Evolutionary conservation across 1,140 invertebrate genomes (phyloP).

Genomic region (Trachymyrmex septentrionalis): DNA sequence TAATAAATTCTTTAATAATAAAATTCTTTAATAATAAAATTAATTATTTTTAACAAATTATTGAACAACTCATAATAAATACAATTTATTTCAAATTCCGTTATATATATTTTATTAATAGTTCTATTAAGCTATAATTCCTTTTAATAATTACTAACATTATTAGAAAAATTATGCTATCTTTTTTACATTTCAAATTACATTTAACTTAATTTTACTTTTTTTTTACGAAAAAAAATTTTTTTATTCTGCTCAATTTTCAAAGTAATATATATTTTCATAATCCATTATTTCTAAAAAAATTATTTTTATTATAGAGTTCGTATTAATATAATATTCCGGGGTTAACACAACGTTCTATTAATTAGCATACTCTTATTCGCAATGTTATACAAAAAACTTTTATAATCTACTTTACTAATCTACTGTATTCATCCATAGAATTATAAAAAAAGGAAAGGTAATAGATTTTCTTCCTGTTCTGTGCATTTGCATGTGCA

Average conservation of each 20-base stretch:
- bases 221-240: not conserved
- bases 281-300: not conserved
- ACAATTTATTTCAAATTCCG: not conserved
- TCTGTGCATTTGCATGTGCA: not conserved
- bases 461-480: slow-evolving; percentile 44
- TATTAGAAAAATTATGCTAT: not conserved
- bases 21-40: not conserved
- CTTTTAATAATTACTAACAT: slow-evolving; percentile 5
- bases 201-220: not conserved
- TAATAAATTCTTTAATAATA: not conserved
- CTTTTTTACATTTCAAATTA: not conserved
- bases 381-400: slow-evolving; percentile 13
- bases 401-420: slow-evolving; percentile 33
- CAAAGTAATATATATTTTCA: not conserved
- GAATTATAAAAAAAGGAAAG: slow-evolving; percentile 6
- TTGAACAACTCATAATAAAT: not conserved
- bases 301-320: not conserved
- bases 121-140: not conserved
- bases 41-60: not conserved
- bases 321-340: slow-evolving; percentile 44
- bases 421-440: not conserved
- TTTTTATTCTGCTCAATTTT: not conserved
- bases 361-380: slow-evolving; percentile 54
- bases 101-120: slow-evolving; percentile 2
- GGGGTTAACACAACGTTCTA: slow-evolving; percentile 23